Percentiles rank a stretch among this genome's conserved stretches.
Evolutionary conservation across 2,797 vertebrate species (phyloP).

Genomic region (Bovichtus variegatus): DNA sequence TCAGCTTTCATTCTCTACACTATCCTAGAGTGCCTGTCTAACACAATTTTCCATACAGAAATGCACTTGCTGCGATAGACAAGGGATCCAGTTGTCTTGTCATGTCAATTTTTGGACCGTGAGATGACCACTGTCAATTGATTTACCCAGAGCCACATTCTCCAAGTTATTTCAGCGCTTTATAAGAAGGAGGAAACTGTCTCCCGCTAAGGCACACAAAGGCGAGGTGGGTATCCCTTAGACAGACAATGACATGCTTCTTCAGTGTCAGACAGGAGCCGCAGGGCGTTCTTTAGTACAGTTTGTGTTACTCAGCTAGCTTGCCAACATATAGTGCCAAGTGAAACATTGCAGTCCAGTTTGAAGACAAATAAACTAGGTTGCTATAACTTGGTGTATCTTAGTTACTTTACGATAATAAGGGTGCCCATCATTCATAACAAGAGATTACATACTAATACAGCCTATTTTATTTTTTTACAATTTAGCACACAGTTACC

Average conservation of each 20-base stretch:
- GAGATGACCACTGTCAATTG: neutral
- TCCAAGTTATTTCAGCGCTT: neutral
- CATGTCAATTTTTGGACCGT: conserved; percentile 10
- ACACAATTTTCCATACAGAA: neutral
- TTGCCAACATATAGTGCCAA: neutral
- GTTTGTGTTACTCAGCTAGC: neutral
- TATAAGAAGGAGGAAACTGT: conserved; percentile 4
- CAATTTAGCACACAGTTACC: neutral
- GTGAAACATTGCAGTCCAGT: neutral
- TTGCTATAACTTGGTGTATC: neutral
- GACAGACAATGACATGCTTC: neutral
- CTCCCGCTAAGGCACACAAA: neutral
- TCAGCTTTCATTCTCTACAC: neutral
- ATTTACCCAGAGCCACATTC: neutral
- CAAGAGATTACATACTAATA: neutral
- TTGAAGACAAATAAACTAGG: neutral
- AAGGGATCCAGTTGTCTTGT: neutral
- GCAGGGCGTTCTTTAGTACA: neutral
- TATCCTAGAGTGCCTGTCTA: neutral
- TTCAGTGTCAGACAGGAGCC: neutral
- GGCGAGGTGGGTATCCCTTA: neutral
- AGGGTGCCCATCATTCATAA: neutral
- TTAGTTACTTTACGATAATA: neutral
- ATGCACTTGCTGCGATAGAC: neutral
- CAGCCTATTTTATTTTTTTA: neutral